Percentiles rank a stretch among this genome's conserved stretches.
Conservation (phyloP, 2,888 invertebrate species). For the Hydriomena furcata region DNA sequence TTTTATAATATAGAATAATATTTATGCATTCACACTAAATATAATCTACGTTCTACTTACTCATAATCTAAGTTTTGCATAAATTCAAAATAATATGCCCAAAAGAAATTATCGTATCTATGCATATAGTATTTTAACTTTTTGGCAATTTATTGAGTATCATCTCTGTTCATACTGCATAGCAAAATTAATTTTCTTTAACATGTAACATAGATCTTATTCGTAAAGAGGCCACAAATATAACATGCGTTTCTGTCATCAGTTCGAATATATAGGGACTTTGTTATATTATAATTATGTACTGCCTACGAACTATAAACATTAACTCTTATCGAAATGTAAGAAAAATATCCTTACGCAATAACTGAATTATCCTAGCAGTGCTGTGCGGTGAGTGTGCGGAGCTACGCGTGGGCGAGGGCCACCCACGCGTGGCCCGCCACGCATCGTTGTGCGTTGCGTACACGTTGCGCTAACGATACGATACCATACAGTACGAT, state of each 20-base stretch:
- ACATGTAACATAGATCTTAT: slow-evolving; percentile 84
- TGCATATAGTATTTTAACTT: slow-evolving; percentile 82
- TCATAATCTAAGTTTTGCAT: slow-evolving; percentile 83
- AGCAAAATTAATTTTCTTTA: slow-evolving; percentile 83
- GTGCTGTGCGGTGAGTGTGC: slow-evolving; percentile 79
- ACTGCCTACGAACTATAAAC: slow-evolving; percentile 79
- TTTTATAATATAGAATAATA: slow-evolving; percentile 81
- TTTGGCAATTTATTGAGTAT: slow-evolving; percentile 85
- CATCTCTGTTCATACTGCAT: slow-evolving; percentile 79
- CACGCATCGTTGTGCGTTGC: slow-evolving; percentile 77
- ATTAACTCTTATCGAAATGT: slow-evolving; percentile 79
- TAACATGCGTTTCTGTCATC: slow-evolving; percentile 83
- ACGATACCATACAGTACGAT: slow-evolving; percentile 62
- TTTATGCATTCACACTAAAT: slow-evolving; percentile 82
- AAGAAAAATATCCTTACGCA: slow-evolving; percentile 81
- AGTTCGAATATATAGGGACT: slow-evolving; percentile 83
- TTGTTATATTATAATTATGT: slow-evolving; percentile 68
- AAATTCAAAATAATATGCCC: slow-evolving; percentile 84
- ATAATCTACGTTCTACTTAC: slow-evolving; percentile 82
- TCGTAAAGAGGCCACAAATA: slow-evolving; percentile 83
- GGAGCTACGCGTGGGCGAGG: slow-evolving; percentile 38
- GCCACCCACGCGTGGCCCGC: slow-evolving; percentile 36
- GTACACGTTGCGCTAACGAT: slow-evolving; percentile 78
- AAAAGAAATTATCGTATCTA: slow-evolving; percentile 84
- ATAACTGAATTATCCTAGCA: slow-evolving; percentile 81